A percentile compares a stretch with the other conserved stretches of the same genome.
Conservation (phyloP, 2,888 invertebrate species). For the Patella ulyssiponensis region DNA sequence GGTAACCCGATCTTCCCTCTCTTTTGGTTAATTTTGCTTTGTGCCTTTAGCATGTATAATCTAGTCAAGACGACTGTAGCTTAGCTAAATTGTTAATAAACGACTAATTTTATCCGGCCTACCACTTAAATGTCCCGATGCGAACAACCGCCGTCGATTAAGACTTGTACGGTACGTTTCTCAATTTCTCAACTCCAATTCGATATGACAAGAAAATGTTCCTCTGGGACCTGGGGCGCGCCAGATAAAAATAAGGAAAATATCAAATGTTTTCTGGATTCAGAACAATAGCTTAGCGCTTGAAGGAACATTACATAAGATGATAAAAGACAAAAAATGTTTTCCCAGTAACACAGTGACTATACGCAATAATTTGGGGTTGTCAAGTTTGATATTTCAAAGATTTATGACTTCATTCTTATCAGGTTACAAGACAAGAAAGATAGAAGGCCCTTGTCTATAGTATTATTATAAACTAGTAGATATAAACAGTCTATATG, state of each 20-base stretch:
- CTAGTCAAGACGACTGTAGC: background rate
- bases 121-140: background rate
- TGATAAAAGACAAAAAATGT: background rate
- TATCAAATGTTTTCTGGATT: background rate
- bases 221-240: background rate
- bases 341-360: slow-evolving; percentile 4
- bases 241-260: background rate
- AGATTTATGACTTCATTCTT: slow-evolving; percentile 7
- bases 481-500: too few species aligned
- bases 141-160: background rate
- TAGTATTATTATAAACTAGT: too few species aligned
- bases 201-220: slow-evolving; percentile 4
- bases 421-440: slow-evolving; percentile 7
- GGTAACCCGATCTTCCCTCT: slow-evolving; percentile 3
- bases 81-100: background rate
- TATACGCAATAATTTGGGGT: background rate
- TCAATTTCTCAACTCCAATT: background rate
- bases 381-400: slow-evolving; percentile 4
- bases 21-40: slow-evolving; percentile 1
- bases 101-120: background rate
- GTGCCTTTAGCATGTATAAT: slow-evolving; percentile 7
- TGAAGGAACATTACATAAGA: slow-evolving; percentile 6
- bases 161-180: background rate
- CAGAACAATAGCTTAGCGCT: background rate
- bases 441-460: background rate